A percentile compares a stretch with the other conserved stretches of the same genome.
Conservation (phyloP, 2,888 invertebrate species). For the Rambutsinella grinnellia region DNA sequence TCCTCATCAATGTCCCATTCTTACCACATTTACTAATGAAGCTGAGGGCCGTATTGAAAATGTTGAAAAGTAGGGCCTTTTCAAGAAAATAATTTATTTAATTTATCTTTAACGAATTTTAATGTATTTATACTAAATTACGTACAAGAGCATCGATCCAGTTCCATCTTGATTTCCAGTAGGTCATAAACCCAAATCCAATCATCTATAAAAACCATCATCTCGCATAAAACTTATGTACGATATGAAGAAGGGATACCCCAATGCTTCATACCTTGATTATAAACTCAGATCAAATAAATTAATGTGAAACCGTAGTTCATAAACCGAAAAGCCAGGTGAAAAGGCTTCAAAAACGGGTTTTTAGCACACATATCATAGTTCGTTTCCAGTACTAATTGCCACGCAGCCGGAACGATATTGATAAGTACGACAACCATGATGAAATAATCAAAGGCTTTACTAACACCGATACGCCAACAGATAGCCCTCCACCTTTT, state of each 20-base stretch:
- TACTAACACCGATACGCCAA: too few species aligned
- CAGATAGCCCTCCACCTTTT: too few species aligned
- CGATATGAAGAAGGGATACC: too few species aligned
- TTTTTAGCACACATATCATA: slow-evolving; percentile 7
- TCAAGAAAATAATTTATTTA: too few species aligned
- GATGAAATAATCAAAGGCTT: slow-evolving; percentile 70
- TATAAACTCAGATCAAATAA: slow-evolving; percentile 56
- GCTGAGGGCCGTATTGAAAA: too few species aligned
- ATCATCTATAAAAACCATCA: slow-evolving; percentile 43
- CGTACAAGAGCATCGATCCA: slow-evolving; percentile 72
- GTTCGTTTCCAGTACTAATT: slow-evolving; percentile 67
- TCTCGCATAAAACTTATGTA: neutral
- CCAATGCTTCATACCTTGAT: slow-evolving; percentile 56
- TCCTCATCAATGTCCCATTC: too few species aligned
- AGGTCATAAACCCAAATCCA: slow-evolving; percentile 66
- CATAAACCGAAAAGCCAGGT: slow-evolving; percentile 29
- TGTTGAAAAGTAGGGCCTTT: too few species aligned
- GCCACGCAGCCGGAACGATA: slow-evolving; percentile 67
- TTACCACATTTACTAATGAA: too few species aligned
- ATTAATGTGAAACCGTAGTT: slow-evolving; percentile 49
- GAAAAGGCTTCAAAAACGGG: neutral
- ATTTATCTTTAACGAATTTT: too few species aligned
- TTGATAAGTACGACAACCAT: slow-evolving; percentile 61
- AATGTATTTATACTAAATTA: too few species aligned
- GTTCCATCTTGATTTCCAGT: slow-evolving; percentile 73